Conservation (phyloP, 2,888 invertebrate genomes). For the Xanthia icteritia region DNA sequence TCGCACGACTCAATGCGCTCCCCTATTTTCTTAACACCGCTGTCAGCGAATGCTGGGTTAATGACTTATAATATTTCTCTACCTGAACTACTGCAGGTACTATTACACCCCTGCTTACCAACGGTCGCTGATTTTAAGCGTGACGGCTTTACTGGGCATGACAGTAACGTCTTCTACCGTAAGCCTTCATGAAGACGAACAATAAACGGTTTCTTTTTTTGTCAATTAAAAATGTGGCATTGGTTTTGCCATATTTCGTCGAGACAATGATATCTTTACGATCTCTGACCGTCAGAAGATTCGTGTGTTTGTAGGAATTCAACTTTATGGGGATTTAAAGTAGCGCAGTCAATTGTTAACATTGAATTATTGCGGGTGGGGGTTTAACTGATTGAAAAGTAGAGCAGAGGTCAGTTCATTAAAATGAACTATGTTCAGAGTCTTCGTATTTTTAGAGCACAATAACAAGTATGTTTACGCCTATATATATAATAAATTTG, state of each 20-base stretch:
- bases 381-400: conserved; percentile 10
- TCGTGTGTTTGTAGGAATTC: conserved; percentile 1
- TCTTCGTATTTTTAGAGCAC: not conserved
- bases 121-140: conserved; percentile 36
- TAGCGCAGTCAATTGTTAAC: conserved; percentile 38
- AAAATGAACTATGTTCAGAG: not conserved
- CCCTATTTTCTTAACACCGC: conserved; percentile 32
- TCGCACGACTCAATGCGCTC: conserved; percentile 34
- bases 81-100: conserved; percentile 34
- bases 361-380: not conserved
- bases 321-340: conserved; percentile 18
- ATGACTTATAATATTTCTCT: conserved; percentile 36
- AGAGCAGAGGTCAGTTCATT: conserved; percentile 13
- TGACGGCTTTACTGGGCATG: conserved; percentile 26
- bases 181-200: not conserved
- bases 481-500: not conserved
- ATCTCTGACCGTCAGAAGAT: conserved; percentile 35
- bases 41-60: conserved; percentile 26
- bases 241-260: conserved; percentile 18
- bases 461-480: conserved; percentile 3
- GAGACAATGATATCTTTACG: conserved; percentile 47
- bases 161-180: conserved; percentile 22
- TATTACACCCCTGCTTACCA: conserved; percentile 33
- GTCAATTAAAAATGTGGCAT: conserved; percentile 6
- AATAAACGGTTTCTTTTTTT: conserved; percentile 23